These are phyloP conservation scores for Taphrorychus bicolor DNA, from an alignment of 2,888 invertebrate genomes.

Conservation along the genomic window DNA sequence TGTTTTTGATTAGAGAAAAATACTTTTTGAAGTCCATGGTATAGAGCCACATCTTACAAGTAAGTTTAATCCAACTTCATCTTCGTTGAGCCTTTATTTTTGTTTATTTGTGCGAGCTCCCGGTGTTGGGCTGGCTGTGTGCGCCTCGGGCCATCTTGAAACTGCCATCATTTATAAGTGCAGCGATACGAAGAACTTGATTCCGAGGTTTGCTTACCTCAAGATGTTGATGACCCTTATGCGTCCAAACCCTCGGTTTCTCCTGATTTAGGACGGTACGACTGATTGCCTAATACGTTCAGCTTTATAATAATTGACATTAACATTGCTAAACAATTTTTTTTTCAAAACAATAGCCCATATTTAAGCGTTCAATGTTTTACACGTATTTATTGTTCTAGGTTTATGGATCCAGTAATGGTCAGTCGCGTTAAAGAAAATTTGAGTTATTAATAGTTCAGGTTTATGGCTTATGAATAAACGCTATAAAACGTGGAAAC, in stretches of 20 bases:
- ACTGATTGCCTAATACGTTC: background rate
- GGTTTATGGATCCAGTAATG: background rate
- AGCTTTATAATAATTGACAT: background rate
- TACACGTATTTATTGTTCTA: background rate
- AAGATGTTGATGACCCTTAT: slow-evolving; percentile 60
- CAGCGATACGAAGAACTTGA: slow-evolving; percentile 60
- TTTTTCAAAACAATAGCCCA: no score
- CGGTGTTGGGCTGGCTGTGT: slow-evolving; percentile 59
- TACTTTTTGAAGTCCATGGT: slow-evolving; percentile 31
- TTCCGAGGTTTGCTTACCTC: slow-evolving; percentile 58
- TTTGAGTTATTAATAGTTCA: background rate
- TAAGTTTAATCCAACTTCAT: slow-evolving; percentile 59
- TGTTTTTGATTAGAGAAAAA: no score
- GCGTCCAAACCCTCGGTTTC: slow-evolving; percentile 49
- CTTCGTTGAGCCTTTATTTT: slow-evolving; percentile 59
- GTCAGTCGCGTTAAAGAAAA: background rate
- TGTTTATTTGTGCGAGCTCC: slow-evolving; percentile 60
- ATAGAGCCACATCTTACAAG: slow-evolving; percentile 46
- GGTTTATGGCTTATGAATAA: background rate
- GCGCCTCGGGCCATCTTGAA: slow-evolving; percentile 55
- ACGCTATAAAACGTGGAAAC: background rate
- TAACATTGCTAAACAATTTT: no score
- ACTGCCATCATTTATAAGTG: slow-evolving; percentile 59
- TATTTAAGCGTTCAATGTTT: background rate
- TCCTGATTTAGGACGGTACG: slow-evolving; percentile 40